Conservation (phyloP, 2,113 vertebrate species). For the Oophaga pumilio region DNA sequence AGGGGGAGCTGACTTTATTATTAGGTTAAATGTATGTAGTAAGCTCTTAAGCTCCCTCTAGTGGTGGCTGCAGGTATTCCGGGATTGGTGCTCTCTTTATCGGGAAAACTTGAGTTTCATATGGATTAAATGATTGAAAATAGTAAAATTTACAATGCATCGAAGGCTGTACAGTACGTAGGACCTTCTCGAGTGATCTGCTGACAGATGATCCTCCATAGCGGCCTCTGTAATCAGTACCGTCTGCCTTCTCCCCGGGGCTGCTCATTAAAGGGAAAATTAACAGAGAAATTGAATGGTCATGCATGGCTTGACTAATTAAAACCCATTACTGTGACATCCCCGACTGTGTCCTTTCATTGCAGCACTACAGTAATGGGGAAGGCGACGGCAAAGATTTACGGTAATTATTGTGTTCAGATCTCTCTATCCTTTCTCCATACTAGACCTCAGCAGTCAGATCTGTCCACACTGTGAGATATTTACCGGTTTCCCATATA, state of each 20-base stretch:
- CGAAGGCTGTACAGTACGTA: too few relatives aligned
- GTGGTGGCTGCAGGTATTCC: too few relatives aligned
- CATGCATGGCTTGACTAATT: constrained; percentile 29
- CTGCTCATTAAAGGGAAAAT: background rate
- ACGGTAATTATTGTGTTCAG: background rate
- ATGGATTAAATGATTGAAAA: too few relatives aligned
- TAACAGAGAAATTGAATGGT: constrained; percentile 10
- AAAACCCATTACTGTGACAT: constrained; percentile 26
- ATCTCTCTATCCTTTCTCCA: background rate
- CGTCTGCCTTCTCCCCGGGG: background rate
- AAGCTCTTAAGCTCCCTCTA: too few relatives aligned
- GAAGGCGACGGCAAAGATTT: constrained; percentile 20
- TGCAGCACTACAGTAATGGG: background rate
- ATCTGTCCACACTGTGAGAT: background rate
- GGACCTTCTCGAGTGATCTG: too few relatives aligned
- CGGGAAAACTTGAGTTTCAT: too few relatives aligned
- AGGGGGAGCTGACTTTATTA: too few relatives aligned
- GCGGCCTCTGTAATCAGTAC: background rate
- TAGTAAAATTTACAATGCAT: too few relatives aligned
- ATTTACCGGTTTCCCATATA: background rate
- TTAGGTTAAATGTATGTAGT: too few relatives aligned
- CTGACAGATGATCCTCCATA: constrained; percentile 17
- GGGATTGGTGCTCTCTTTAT: too few relatives aligned
- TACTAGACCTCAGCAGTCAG: background rate
- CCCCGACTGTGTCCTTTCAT: background rate